Percentiles rank a stretch among this genome's conserved stretches.
phyloP scores from a whole-genome alignment of 2,113 vertebrate genomes.

The Oryzias javanicus region DNA sequence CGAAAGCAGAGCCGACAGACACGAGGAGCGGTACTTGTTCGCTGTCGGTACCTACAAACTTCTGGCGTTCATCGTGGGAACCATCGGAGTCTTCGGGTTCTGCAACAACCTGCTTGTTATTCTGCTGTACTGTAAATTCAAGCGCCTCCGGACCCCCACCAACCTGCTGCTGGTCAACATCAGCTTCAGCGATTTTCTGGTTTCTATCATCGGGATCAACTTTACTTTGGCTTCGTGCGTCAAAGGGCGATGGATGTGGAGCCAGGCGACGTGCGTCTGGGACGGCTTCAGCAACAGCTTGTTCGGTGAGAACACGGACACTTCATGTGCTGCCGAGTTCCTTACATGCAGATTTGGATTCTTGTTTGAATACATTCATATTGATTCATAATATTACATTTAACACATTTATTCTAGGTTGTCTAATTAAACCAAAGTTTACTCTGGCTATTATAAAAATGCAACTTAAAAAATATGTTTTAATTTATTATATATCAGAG shows the following conservation, averaged over 20 bases:
- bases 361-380: too few species aligned
- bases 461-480: too few species aligned
- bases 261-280: slow-evolving; percentile 82
- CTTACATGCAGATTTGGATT: too few species aligned
- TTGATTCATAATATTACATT: too few species aligned
- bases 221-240: slow-evolving; percentile 87
- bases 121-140: slow-evolving; percentile 83
- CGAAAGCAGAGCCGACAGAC: slow-evolving; percentile 54
- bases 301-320: slow-evolving; percentile 79
- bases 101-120: slow-evolving; percentile 85
- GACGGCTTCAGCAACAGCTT: slow-evolving; percentile 92
- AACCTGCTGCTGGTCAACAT: slow-evolving; percentile 85
- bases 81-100: slow-evolving; percentile 82
- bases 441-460: too few species aligned
- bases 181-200: slow-evolving; percentile 86
- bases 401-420: too few species aligned
- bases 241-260: slow-evolving; percentile 84
- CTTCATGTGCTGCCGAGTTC: too few species aligned
- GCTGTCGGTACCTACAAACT: slow-evolving; percentile 83
- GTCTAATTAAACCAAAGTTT: too few species aligned
- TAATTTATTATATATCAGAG: too few species aligned
- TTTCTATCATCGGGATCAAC: slow-evolving; percentile 80
- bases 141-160: slow-evolving; percentile 83
- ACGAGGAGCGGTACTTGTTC: slow-evolving; percentile 69
- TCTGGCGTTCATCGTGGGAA: slow-evolving; percentile 82